Evolutionary conservation across 2,797 vertebrate species (phyloP), one percentile per base, ranked within the genome.

Genomic region (Pipistrellus pygmaeus): DNA sequence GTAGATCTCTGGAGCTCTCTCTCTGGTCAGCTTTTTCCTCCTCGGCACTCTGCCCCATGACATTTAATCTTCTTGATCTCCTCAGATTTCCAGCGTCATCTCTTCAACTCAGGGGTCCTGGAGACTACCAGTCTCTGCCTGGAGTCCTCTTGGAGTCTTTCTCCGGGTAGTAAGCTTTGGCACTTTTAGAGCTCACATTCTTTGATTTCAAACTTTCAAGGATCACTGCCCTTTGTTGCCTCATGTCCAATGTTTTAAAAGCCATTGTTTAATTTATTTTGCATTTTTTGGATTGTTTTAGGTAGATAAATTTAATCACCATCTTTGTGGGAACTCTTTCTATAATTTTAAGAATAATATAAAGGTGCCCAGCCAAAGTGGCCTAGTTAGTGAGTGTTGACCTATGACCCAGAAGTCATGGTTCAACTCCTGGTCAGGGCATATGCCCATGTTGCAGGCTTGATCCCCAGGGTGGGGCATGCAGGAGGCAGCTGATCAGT

Each of bases 321-420:
- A 30, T 92, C 18, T 78, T 73, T 51, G 46, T 38, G 84, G 66
- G 55, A 68, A 85, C 25, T 57, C 80, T 57, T 88, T 55, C 46
- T 88, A 1, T 64, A 73, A 62, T 64, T 88, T 51, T 86, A 87
- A 83, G 62, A 87, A 77, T 76, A 85, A 77, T 30, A 44, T 48
- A 57, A 81, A 90, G 78, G 55, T 57, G 23, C 55, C 55, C 23
- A 11, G 55, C 55, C 55, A 57, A 11, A 57, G 23, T 60, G 11
- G 25, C 11, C 12, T 23, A 27, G 57, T 60, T 4, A 4, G 11
- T 60, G 57, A 60, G 5, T 60, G 57, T 60, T 60, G 57, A 27
- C 57, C 10, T 60, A 60, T 60, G 57, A 60, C 57, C 25, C 13
- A 25, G 57, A 60, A 60, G 25, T 60, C 23, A 60, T 4, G 10